Evolutionary conservation across 2,797 vertebrate genomes (phyloP), one percentile per base, ranked within the genome.

Genomic region (Betta splendens): DNA sequence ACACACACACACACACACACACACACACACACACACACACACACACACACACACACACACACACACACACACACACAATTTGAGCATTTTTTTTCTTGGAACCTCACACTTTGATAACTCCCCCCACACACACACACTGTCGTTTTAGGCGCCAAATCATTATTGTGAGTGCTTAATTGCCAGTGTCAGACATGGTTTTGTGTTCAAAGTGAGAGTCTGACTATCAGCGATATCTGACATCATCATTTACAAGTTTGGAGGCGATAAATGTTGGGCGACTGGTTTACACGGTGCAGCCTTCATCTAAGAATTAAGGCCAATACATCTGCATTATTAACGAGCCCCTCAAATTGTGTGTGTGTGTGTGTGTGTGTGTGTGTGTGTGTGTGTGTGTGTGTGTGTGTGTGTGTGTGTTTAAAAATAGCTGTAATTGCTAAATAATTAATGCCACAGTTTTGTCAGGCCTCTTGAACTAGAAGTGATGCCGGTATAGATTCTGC

Each of bases 121-220:
- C 20, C 23, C n/a, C 35, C 20, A 23, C n/a, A 22, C 16, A 49
- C 21, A 23, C 4, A 22, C 32, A 39, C 33, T 23, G 35, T 46
- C 45, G 46, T 32, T n/a, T n/a, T 63, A 71, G 68, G 61, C 66
- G 64, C 79, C 54, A 56, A 47, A 77, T 74, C 48, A 60, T 50
- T 48, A 67, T 48, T 46, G 39, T 69, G 62, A 55, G 56, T 58
- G 26, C 47, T 66, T 78, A 71, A 81, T 74, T 81, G 63, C 47
- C 21, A 37, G 56, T 66, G 70, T 81, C 64, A 81, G 74, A 64
- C 45, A 13, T 40, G 11, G 16, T 11, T 37, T 39, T 51, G 64
- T 47, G 66, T 62, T 63, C 55, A 52, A 62, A 53, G 56, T 15
- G 28, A 29, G 76, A 79, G 46, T 75, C 56, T 77, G 58, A 17